A percentile compares a stretch with the other conserved stretches of the same genome.
These are phyloP conservation scores for Ardeotis arabs DNA, from an alignment of 2,113 vertebrate genomes.

Conservation along the genomic window DNA sequence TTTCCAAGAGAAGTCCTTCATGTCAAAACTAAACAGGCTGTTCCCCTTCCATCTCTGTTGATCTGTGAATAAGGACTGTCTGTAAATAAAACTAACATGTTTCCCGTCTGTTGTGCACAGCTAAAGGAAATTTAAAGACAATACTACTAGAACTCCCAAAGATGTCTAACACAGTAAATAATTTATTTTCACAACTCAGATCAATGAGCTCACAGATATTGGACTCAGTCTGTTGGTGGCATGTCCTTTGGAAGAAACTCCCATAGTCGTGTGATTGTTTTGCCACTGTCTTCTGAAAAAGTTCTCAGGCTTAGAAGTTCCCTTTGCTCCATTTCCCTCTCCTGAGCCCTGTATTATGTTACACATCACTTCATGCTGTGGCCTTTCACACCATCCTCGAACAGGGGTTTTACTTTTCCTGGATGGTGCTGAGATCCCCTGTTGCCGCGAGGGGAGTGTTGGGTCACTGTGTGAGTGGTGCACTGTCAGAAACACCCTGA, in stretches of 20 bases:
- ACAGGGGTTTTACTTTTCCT: background rate
- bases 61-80: background rate
- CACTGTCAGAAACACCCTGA: background rate
- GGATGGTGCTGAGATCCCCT: background rate
- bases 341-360: background rate
- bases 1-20: conserved; percentile 32
- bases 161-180: conserved; percentile 28
- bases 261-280: background rate
- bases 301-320: background rate
- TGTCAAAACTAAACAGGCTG: background rate
- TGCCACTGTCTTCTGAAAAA: background rate
- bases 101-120: background rate
- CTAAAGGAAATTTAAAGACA: conserved; percentile 41
- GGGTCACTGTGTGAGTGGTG: background rate
- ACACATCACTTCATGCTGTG: background rate
- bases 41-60: background rate
- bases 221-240: background rate
- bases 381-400: background rate
- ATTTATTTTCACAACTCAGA: conserved; percentile 45
- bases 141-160: background rate
- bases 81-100: conserved; percentile 2
- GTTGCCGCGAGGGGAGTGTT: rapidly evolving
- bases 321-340: background rate
- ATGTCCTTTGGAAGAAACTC: background rate
- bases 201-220: conserved; percentile 10